Evolutionary conservation across 92 coral and sea anemone genomes (phyloP).

Genomic region (Plumapathes pennacea): DNA sequence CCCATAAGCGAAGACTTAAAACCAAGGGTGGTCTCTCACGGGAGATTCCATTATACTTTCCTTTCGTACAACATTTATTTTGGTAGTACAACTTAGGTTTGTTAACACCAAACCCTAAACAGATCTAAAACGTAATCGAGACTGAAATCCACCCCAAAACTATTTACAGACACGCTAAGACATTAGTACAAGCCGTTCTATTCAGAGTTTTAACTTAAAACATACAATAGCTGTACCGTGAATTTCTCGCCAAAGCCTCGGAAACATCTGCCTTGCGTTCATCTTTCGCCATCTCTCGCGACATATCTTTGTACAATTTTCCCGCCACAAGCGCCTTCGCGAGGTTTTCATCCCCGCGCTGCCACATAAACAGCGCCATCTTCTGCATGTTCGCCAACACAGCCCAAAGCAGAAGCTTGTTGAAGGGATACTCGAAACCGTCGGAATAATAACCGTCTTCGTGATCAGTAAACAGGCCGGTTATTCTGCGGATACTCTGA

Average conservation of each 20-base stretch:
- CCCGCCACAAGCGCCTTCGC: slow-evolving; percentile 77
- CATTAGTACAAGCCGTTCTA: too few species aligned
- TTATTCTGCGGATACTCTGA: background rate
- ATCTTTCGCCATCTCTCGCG: slow-evolving; percentile 56
- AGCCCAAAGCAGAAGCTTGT: slow-evolving; percentile 71
- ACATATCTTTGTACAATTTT: slow-evolving; percentile 50
- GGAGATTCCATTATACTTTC: too few species aligned
- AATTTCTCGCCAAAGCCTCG: slow-evolving; percentile 45
- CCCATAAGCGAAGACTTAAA: too few species aligned
- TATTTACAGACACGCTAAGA: too few species aligned
- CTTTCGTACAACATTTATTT: too few species aligned
- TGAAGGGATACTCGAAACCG: slow-evolving; percentile 52
- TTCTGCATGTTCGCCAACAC: slow-evolving; percentile 64
- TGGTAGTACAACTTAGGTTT: too few species aligned
- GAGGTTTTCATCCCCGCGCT: slow-evolving; percentile 66
- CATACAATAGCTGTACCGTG: too few species aligned
- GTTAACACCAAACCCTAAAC: too few species aligned
- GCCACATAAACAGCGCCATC: slow-evolving; percentile 83
- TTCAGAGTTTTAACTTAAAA: too few species aligned
- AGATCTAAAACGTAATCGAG: too few species aligned
- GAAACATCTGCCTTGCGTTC: slow-evolving; percentile 61
- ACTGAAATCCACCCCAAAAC: background rate
- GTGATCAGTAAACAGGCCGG: slow-evolving; percentile 12
- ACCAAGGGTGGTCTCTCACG: too few species aligned
- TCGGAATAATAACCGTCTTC: slow-evolving; percentile 9